Percentiles rank a stretch among this genome's conserved stretches.
Conservation (phyloP, 2,888 invertebrate genomes). For the Euzophera pinguis region DNA sequence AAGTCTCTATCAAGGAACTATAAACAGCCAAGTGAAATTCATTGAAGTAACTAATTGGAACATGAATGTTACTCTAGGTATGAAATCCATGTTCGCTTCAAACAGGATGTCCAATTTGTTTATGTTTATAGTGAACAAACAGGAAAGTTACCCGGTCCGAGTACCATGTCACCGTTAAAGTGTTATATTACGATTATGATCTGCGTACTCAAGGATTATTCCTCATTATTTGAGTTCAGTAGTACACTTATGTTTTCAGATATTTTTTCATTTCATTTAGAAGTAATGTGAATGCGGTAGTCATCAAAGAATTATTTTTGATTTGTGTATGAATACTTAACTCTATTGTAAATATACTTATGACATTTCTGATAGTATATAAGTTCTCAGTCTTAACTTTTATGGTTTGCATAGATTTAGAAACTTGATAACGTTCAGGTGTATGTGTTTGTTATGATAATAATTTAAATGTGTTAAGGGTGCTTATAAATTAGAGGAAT, state of each 20-base stretch:
- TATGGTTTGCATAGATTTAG: no score
- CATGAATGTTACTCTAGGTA: not conserved
- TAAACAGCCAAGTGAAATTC: not conserved
- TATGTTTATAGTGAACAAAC: slow-evolving; percentile 34
- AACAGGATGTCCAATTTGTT: not conserved
- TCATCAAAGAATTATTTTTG: no score
- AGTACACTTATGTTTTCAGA: no score
- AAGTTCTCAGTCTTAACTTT: no score
- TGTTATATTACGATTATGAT: slow-evolving; percentile 23
- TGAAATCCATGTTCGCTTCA: not conserved
- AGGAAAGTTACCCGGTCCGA: slow-evolving; percentile 65
- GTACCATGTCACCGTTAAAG: slow-evolving; percentile 42
- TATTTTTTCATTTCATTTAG: no score
- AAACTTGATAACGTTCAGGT: no score
- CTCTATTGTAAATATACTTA: no score
- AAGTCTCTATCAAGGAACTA: no score
- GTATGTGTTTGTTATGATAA: no score
- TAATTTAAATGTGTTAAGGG: not conserved
- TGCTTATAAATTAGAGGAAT: slow-evolving; percentile 32
- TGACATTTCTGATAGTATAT: no score
- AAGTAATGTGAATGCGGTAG: no score
- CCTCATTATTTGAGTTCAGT: slow-evolving; percentile 36
- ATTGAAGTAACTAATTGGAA: slow-evolving; percentile 1
- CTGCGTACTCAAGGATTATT: slow-evolving; percentile 50
- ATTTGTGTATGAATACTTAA: no score